phyloP scores from a whole-genome alignment of 2,113 vertebrate genomes.

The Xyliphius kryptos region DNA sequence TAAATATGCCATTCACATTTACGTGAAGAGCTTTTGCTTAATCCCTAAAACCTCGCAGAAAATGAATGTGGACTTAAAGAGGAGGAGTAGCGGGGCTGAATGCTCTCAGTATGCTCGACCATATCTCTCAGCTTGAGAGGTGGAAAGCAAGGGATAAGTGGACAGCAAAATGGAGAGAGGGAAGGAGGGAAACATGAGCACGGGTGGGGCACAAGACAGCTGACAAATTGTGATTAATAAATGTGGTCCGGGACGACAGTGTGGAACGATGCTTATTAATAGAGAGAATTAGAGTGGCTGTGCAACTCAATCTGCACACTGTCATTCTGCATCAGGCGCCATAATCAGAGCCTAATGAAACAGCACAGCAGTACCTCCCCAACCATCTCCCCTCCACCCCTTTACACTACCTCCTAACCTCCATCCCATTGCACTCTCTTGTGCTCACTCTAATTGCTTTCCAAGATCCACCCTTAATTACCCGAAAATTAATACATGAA shows the following conservation, averaged over 20 bases:
- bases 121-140: conserved; percentile 43
- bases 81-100: conserved; percentile 36
- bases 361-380: conserved; percentile 48
- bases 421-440: too few relatives aligned
- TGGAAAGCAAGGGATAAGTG: conserved; percentile 57
- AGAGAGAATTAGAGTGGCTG: conserved; percentile 72
- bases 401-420: conserved; percentile 1
- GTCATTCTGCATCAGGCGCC: conserved; percentile 72
- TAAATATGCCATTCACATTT: conserved; percentile 50
- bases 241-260: conserved; percentile 66
- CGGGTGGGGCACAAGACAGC: conserved; percentile 62
- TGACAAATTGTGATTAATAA: conserved; percentile 82
- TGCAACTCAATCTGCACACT: conserved; percentile 74
- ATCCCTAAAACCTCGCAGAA: conserved; percentile 47
- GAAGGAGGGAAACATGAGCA: conserved; percentile 25
- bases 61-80: conserved; percentile 49
- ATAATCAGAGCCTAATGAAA: conserved; percentile 74
- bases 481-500: conserved; percentile 1
- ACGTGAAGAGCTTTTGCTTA: conserved; percentile 54
- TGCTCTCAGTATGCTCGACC: conserved; percentile 49
- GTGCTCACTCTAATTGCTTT: too few relatives aligned
- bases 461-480: conserved; percentile 13
- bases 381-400: background rate
- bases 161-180: conserved; percentile 44
- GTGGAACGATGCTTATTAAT: conserved; percentile 72